Percentiles rank a stretch among this genome's conserved stretches.
phyloP scores from a whole-genome alignment of 2,113 vertebrate genomes.

The Pelecanus crispus region DNA sequence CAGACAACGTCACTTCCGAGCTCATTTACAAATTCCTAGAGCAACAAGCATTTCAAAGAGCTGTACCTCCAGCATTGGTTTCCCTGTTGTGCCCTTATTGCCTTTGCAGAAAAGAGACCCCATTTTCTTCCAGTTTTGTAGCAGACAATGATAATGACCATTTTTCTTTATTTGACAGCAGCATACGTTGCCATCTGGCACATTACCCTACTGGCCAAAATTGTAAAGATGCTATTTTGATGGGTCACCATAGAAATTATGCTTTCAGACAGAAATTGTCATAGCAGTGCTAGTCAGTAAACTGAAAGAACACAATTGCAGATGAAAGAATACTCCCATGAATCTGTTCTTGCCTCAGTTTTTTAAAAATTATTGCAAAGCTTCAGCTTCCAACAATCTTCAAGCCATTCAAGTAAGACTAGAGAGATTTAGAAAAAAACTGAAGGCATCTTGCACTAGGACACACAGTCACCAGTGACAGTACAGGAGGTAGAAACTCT shows the following conservation, averaged over 20 bases:
- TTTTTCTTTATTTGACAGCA: not conserved
- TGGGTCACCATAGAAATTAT: not conserved
- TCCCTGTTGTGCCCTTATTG: not conserved
- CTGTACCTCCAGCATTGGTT: not conserved
- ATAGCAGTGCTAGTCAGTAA: not conserved
- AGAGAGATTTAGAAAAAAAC: not conserved
- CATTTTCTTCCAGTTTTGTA: not conserved
- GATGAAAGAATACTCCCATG: not conserved
- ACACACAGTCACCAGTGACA: not conserved
- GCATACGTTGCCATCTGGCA: not conserved
- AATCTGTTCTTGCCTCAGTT: not conserved
- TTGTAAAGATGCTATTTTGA: not conserved
- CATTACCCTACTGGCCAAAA: not conserved
- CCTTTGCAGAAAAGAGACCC: not conserved
- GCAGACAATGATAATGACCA: not conserved
- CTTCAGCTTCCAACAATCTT: not conserved
- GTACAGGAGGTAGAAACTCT: not conserved
- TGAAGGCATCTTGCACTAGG: not conserved
- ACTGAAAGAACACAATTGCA: not conserved
- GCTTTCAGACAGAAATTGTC: not conserved
- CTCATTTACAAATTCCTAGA: not conserved
- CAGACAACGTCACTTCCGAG: not conserved
- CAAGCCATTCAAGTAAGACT: not conserved
- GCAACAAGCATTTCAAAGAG: not conserved
- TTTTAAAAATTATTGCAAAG: not conserved